phyloP scores from a whole-genome alignment of 1,140 invertebrate genomes.

The Lucilia sericata region DNA sequence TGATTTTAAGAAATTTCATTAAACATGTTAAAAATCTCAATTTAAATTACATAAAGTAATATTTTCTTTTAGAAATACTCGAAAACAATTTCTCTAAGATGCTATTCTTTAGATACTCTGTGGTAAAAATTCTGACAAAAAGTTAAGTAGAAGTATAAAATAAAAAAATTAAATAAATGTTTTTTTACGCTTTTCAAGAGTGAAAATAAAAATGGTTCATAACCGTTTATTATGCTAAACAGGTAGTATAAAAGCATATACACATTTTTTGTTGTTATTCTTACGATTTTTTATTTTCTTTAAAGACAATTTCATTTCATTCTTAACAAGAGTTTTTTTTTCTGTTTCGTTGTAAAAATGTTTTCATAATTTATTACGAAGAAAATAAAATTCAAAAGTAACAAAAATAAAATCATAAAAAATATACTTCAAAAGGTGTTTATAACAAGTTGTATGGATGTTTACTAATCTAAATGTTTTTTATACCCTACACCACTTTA shows the following conservation, averaged over 20 bases:
- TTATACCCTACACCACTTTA: too few species aligned
- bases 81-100: too few species aligned
- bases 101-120: too few species aligned
- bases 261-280: background rate
- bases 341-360: background rate
- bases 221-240: conserved; percentile 21
- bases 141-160: background rate
- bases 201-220: background rate
- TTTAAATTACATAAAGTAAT: too few species aligned
- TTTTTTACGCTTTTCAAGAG: background rate
- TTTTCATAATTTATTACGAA: conserved; percentile 10
- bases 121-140: background rate
- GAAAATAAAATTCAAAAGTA: background rate
- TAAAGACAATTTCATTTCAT: background rate
- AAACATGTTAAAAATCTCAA: too few species aligned
- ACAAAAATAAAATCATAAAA: conserved; percentile 3
- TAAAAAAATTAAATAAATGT: background rate
- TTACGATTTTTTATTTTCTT: background rate
- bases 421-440: background rate
- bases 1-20: too few species aligned
- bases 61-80: too few species aligned
- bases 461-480: background rate
- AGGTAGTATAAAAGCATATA: background rate
- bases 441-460: background rate
- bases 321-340: background rate